Base-by-base conservation (phyloP, 2,888 invertebrate species). In the Seladonia tumulorum region DNA sequence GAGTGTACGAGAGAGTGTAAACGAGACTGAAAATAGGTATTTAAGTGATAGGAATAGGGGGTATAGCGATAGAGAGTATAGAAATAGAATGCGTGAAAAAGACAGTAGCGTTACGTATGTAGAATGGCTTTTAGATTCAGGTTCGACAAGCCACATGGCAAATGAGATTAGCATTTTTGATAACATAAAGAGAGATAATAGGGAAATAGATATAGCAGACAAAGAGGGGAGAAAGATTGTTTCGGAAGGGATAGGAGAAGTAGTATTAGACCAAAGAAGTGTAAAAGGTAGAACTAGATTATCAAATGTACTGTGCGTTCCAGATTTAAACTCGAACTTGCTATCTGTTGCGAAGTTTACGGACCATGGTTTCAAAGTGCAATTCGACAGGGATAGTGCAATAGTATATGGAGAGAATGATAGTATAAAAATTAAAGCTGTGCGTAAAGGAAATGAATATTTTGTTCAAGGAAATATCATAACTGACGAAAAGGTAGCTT, bases 81-180 rank as follows among this genome's bases (percentile, higher is more conserved):
- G 3, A 14, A 45, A 45, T 14, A n/a, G n/a, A n/a, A n/a, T n/a
- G n/a, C n/a, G n/a, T n/a, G n/a, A n/a, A n/a, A n/a, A n/a, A n/a
- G 45, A 45, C 45, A 0, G 3, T 45, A 45, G 45, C 4, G 14
- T 14, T 14, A 45, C 3, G 12, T 1, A 47, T 49, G 16, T 14
- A 0, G 10, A 18, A 2, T 80, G 79, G 47, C 42, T 80, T 22
- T n/a, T 81, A 18, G 81, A 81, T 14, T 76, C 76, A 22, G 76
- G 81, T 18, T 71, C 76, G 16, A 81, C 81, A 12, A 81, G 81
- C 49, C 81, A 81, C 39, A 76, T 76, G 81, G 45, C 71, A 0
- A 53, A 22, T 18, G 53, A 81, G 10, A 22, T 7, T 42, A 14
- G 45, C 45, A 80, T 60, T 8, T 60, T 75, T 75, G 75, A 75